Conservation (phyloP, 1,140 invertebrate genomes). For the Macrostomum lignano region DNA sequence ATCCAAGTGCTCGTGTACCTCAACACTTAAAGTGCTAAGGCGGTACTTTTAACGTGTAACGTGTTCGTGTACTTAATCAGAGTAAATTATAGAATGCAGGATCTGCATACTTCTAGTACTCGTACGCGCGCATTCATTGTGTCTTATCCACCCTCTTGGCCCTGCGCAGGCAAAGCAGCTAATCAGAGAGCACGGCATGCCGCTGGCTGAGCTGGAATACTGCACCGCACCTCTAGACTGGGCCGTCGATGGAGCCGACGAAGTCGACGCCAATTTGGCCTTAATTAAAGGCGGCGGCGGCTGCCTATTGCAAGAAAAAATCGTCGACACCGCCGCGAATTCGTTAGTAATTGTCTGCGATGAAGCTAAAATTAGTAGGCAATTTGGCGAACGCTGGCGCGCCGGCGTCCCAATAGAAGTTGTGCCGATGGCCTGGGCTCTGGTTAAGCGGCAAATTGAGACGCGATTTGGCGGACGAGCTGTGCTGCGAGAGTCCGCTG, state of each 20-base stretch:
- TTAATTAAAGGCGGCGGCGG: slow-evolving; percentile 88
- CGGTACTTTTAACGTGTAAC: too few species aligned
- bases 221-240: too few species aligned
- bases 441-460: slow-evolving; percentile 45
- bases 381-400: slow-evolving; percentile 58
- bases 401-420: slow-evolving; percentile 84
- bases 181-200: too few species aligned
- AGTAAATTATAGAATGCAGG: too few species aligned
- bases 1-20: too few species aligned
- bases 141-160: too few species aligned
- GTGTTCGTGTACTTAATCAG: too few species aligned
- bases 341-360: slow-evolving; percentile 61
- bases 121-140: too few species aligned
- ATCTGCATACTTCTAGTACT: too few species aligned
- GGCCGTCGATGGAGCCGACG: slow-evolving; percentile 38
- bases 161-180: too few species aligned
- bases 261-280: slow-evolving; percentile 42
- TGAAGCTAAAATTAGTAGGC: slow-evolving; percentile 45
- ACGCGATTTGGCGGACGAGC: slow-evolving; percentile 42
- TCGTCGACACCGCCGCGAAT: slow-evolving; percentile 57
- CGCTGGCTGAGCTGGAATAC: too few species aligned
- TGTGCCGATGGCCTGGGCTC: slow-evolving; percentile 53
- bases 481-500: slow-evolving; percentile 41
- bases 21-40: too few species aligned
- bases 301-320: slow-evolving; percentile 78